Conservation (phyloP, 1,140 invertebrate species). For the Drosophila mojavensis region DNA sequence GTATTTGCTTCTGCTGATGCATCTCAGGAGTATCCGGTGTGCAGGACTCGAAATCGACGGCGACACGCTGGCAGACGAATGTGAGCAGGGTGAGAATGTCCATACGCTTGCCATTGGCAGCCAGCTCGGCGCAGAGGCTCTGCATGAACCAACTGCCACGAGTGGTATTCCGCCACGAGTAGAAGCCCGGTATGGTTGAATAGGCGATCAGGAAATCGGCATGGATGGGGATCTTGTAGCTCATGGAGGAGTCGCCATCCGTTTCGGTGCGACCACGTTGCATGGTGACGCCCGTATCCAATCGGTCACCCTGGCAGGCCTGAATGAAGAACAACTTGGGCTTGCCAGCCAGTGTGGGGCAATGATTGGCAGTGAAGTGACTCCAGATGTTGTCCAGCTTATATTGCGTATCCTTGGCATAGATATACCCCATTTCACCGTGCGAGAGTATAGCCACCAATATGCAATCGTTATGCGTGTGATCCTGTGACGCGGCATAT, state of each 20-base stretch:
- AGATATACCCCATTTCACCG: slow-evolving; percentile 94
- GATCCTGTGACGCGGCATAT: slow-evolving; percentile 89
- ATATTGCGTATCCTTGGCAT: slow-evolving; percentile 93
- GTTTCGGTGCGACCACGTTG: slow-evolving; percentile 86
- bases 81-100: slow-evolving; percentile 95
- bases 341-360: slow-evolving; percentile 94
- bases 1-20: slow-evolving; percentile 97
- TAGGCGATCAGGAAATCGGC: slow-evolving; percentile 98
- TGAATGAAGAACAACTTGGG: slow-evolving; percentile 97
- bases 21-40: slow-evolving; percentile 91
- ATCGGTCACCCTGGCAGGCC: slow-evolving; percentile 94
- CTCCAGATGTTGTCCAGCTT: slow-evolving; percentile 93
- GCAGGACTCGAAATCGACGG: slow-evolving; percentile 95
- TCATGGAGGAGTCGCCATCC: slow-evolving; percentile 87
- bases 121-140: slow-evolving; percentile 93
- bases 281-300: slow-evolving; percentile 90
- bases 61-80: slow-evolving; percentile 93
- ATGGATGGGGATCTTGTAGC: slow-evolving; percentile 94
- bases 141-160: slow-evolving; percentile 98
- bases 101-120: slow-evolving; percentile 88
- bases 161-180: slow-evolving; percentile 98
- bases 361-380: slow-evolving; percentile 94
- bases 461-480: slow-evolving; percentile 91
- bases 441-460: slow-evolving; percentile 93
- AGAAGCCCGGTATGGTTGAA: slow-evolving; percentile 96